These are phyloP conservation scores for Rhadina sibilatrix DNA, from an alignment of 2,113 vertebrate species.

Conservation along the genomic window DNA sequence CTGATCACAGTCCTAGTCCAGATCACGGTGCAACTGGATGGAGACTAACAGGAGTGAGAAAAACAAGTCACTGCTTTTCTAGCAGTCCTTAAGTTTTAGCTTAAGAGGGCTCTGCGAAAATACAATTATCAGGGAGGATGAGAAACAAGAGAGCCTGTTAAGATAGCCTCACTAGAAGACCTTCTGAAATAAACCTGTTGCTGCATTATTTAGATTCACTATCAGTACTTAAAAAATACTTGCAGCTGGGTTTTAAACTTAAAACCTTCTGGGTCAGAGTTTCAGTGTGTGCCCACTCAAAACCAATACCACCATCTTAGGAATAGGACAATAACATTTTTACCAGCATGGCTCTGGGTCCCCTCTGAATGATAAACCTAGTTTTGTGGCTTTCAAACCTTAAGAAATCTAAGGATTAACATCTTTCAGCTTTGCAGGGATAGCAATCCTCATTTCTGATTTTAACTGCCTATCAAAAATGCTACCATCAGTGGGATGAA, in stretches of 20 bases:
- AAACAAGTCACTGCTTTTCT: neutral
- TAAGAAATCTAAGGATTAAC: neutral
- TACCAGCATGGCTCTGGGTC: neutral
- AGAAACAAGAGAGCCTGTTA: neutral
- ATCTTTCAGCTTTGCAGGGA: neutral
- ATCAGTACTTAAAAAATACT: neutral
- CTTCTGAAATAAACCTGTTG: neutral
- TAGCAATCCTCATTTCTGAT: neutral
- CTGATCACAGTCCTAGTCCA: neutral
- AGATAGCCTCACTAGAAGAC: neutral
- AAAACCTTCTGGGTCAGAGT: neutral
- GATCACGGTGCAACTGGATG: neutral
- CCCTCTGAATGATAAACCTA: neutral
- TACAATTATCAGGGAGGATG: fast-evolving
- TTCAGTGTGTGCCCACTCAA: neutral
- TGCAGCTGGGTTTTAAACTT: neutral
- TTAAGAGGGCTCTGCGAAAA: neutral
- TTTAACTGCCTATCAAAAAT: neutral
- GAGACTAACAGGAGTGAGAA: neutral
- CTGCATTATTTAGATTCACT: neutral
- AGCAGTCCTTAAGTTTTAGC: neutral
- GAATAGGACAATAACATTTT: neutral
- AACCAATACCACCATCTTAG: neutral
- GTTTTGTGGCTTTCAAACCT: neutral
- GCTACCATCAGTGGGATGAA: neutral